Evolutionary conservation across 2,797 vertebrate species (phyloP).

Genomic region (Anabacerthia variegaticeps): DNA sequence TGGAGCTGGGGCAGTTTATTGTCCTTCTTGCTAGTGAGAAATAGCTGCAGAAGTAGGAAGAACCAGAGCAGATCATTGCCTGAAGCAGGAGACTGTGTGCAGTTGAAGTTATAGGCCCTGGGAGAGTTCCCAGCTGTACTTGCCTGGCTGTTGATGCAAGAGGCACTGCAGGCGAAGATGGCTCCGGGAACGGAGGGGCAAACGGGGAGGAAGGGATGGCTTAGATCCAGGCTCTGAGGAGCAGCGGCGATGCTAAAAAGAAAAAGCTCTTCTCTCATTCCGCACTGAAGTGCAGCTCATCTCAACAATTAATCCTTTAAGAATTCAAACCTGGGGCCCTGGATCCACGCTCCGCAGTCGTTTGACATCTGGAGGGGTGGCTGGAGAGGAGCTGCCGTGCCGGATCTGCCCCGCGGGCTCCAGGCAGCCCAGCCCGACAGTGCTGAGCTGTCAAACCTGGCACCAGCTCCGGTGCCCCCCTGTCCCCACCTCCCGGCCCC

Average conservation of each 20-base stretch:
- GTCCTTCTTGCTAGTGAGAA: conserved; percentile 47
- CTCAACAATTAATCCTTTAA: conserved; percentile 59
- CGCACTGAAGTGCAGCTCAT: conserved; percentile 45
- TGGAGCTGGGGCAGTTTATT: conserved; percentile 29
- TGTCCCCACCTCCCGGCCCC: background rate
- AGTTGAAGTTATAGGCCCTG: conserved; percentile 55
- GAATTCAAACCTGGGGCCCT: conserved; percentile 45
- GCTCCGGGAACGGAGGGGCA: conserved; percentile 28
- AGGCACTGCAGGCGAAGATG: conserved; percentile 42
- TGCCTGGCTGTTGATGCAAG: conserved; percentile 51
- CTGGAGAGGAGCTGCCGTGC: background rate
- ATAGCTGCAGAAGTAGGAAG: conserved; percentile 53
- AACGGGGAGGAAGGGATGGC: conserved; percentile 29
- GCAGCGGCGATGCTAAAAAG: background rate
- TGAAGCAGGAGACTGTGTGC: conserved; percentile 51
- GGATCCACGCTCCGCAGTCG: fast-evolving
- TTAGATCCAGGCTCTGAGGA: conserved; percentile 60
- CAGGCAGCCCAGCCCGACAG: fast-evolving
- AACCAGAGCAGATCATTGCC: conserved; percentile 68
- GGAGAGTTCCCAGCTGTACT: conserved; percentile 64
- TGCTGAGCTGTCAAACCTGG: conserved; percentile 7
- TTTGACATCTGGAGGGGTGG: background rate
- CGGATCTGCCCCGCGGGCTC: background rate
- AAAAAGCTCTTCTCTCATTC: background rate
- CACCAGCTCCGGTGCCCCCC: background rate